Percentiles rank a stretch among this genome's conserved stretches.
phyloP scores from a whole-genome alignment of 1,140 invertebrate species.

The Drosophila ogumai region DNA sequence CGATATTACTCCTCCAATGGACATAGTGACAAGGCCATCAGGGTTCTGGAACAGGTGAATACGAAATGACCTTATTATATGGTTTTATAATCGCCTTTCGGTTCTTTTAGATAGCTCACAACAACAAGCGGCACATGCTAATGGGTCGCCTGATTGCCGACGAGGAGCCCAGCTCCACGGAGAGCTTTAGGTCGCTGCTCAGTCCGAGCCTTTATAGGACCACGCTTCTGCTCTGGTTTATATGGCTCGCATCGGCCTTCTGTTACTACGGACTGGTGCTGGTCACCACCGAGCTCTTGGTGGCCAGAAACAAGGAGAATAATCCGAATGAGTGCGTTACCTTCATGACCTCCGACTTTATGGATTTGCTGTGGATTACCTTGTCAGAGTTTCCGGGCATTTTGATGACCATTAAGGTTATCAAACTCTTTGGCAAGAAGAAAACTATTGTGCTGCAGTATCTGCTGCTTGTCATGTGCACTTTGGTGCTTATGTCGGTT shows the following conservation, averaged over 20 bases:
- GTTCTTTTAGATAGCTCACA: slow-evolving; percentile 88
- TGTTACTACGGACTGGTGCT: slow-evolving; percentile 98
- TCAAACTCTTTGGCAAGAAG: slow-evolving; percentile 95
- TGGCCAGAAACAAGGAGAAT: slow-evolving; percentile 79
- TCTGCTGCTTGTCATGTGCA: slow-evolving; percentile 92
- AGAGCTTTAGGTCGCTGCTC: slow-evolving; percentile 91
- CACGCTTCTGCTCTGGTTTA: slow-evolving; percentile 95
- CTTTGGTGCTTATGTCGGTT: slow-evolving; percentile 92
- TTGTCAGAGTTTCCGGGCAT: slow-evolving; percentile 98
- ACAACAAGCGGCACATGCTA: slow-evolving; percentile 96
- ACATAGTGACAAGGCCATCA: slow-evolving; percentile 93
- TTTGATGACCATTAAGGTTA: slow-evolving; percentile 95
- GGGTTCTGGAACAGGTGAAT: slow-evolving; percentile 91
- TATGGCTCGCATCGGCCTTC: slow-evolving; percentile 97
- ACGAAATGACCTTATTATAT: not conserved
- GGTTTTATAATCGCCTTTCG: not conserved
- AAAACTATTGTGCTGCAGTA: slow-evolving; percentile 98
- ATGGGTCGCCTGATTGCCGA: slow-evolving; percentile 94
- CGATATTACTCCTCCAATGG: slow-evolving; percentile 94
- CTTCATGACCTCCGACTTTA: slow-evolving; percentile 94
- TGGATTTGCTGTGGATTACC: slow-evolving; percentile 97
- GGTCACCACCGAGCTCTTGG: slow-evolving; percentile 97
- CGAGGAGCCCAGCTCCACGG: slow-evolving; percentile 88
- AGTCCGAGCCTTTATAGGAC: slow-evolving; percentile 92
- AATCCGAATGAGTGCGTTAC: slow-evolving; percentile 82